Percentiles rank a stretch among this genome's conserved stretches.
Conservation (phyloP, 2,888 invertebrate species). For the Rhagonycha lutea region DNA sequence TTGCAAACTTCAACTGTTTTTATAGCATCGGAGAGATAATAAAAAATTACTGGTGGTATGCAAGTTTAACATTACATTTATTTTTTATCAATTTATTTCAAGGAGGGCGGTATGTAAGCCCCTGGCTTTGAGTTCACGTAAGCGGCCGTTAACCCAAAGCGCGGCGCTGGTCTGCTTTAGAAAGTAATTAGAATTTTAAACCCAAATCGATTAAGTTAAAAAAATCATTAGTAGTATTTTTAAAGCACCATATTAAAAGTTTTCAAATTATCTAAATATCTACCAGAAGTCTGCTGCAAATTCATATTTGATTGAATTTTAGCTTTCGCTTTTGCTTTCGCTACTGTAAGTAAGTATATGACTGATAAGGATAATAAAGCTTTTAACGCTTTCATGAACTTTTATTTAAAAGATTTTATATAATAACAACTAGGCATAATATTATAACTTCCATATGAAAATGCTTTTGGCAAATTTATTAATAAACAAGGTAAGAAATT, state of each 20-base stretch:
- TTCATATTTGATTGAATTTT: not conserved
- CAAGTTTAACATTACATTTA: not conserved
- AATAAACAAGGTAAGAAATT: not conserved
- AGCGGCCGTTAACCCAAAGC: not conserved
- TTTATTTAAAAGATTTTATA: not conserved
- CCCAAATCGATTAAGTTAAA: not conserved
- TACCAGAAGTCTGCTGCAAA: not conserved
- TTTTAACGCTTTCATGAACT: not conserved
- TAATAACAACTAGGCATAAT: not conserved
- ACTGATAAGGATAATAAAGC: not conserved
- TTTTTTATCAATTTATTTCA: not conserved
- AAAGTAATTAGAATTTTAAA: not conserved
- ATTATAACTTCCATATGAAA: not conserved
- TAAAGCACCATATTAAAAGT: not conserved
- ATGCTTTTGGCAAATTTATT: not conserved
- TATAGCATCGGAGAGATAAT: not conserved
- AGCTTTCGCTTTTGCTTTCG: not conserved
- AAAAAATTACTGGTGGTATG: not conserved
- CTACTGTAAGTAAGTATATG: not conserved
- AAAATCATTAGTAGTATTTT: not conserved
- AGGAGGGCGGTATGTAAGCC: not conserved
- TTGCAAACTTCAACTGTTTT: not conserved
- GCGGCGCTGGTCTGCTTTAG: not conserved
- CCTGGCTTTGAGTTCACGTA: not conserved
- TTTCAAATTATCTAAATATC: not conserved